Conservation (phyloP, 2,888 invertebrate genomes). For the Drosophila anomelani region DNA sequence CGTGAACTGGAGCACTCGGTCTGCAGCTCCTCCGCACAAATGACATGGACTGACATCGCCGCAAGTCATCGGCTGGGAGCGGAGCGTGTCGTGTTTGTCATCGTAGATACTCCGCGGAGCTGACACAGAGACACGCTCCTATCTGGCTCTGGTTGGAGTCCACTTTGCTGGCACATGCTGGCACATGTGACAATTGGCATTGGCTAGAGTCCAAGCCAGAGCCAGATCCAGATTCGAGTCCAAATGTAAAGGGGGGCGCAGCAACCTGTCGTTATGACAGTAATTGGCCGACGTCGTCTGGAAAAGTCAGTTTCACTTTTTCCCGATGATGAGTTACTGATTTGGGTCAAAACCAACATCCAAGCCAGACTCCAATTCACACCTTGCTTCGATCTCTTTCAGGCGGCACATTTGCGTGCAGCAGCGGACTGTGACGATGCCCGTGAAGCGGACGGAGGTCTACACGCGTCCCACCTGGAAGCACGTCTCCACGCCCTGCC, state of each 20-base stretch:
- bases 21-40: conserved; percentile 38
- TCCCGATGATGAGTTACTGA: conserved; percentile 48
- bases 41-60: conserved; percentile 29
- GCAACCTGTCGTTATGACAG: conserved; percentile 76
- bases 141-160: conserved; percentile 17
- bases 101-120: conserved; percentile 32
- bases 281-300: conserved; percentile 65
- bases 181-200: conserved; percentile 44
- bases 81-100: conserved; percentile 43
- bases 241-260: conserved; percentile 52
- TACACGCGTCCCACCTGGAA: conserved; percentile 86
- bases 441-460: conserved; percentile 85
- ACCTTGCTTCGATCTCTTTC: conserved; percentile 32
- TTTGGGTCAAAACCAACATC: conserved; percentile 38
- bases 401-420: conserved; percentile 86
- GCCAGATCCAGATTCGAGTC: conserved; percentile 46
- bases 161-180: conserved; percentile 18
- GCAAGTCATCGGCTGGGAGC: conserved; percentile 38
- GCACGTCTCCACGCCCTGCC: conserved; percentile 85
- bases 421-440: conserved; percentile 85
- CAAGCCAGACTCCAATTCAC: conserved; percentile 36
- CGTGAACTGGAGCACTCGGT: conserved; percentile 42
- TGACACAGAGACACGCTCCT: conserved; percentile 35
- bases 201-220: neutral
- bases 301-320: conserved; percentile 73